These are phyloP conservation scores for Carposina sasakii DNA, from an alignment of 1,140 invertebrate species.

Conservation along the genomic window DNA sequence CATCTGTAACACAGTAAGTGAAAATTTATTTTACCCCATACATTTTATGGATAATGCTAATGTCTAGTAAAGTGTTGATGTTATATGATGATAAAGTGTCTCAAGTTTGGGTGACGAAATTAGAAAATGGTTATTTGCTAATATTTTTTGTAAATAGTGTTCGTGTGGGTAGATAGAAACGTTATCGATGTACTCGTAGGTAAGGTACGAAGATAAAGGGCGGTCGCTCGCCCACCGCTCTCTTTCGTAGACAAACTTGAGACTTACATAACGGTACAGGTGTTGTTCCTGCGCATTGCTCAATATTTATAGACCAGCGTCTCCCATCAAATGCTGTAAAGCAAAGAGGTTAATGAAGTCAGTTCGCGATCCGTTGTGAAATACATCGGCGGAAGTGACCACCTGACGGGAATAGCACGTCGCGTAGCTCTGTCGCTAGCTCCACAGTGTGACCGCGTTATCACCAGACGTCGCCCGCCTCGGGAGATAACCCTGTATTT, in stretches of 20 bases:
- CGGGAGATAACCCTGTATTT: conserved; percentile 50
- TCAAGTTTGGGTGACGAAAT: no score
- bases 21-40: no score
- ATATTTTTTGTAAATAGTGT: no score
- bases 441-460: conserved; percentile 57
- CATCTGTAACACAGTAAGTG: no score
- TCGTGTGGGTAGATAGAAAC: no score
- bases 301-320: conserved; percentile 19
- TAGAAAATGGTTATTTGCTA: no score
- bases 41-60: no score
- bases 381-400: conserved; percentile 56
- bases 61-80: no score
- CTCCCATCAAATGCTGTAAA: conserved; percentile 26
- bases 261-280: conserved; percentile 31
- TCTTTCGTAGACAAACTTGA: conserved; percentile 16
- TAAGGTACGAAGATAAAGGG: conserved; percentile 20
- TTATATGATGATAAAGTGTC: no score
- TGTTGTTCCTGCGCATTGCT: conserved; percentile 19
- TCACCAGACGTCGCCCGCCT: conserved; percentile 55
- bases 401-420: conserved; percentile 68
- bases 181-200: no score
- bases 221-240: conserved; percentile 49
- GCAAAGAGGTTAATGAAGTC: conserved; percentile 55
- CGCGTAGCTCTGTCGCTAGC: conserved; percentile 50
- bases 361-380: conserved; percentile 52